These are phyloP conservation scores for Nesoenas mayeri DNA, from an alignment of 2,113 vertebrate species.

Conservation along the genomic window DNA sequence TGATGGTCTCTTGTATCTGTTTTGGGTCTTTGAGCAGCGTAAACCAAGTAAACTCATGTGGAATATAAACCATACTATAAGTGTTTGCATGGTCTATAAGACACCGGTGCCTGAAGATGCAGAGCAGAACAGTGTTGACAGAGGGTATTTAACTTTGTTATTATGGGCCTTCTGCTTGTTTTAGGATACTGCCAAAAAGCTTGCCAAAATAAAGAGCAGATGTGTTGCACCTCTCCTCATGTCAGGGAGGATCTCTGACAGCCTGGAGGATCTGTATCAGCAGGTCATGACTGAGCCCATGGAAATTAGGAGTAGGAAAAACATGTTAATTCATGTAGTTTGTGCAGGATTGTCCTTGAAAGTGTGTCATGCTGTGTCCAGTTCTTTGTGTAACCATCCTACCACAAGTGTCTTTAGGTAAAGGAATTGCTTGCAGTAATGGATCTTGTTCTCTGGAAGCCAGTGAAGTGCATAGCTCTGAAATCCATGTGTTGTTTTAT, in stretches of 20 bases:
- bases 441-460: not conserved
- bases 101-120: not conserved
- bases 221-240: not conserved
- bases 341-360: not conserved
- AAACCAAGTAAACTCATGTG: not conserved
- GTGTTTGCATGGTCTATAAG: not conserved
- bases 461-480: not conserved
- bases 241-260: not conserved
- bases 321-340: not conserved
- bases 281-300: not conserved
- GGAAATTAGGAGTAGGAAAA: not conserved
- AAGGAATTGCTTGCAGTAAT: not conserved
- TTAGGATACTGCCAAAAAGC: not conserved
- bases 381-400: not conserved
- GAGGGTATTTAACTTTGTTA: not conserved
- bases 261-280: not conserved
- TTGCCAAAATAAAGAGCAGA: conserved; percentile 22
- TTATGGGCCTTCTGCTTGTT: not conserved
- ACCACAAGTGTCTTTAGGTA: not conserved
- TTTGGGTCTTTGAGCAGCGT: not conserved
- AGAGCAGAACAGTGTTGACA: not conserved
- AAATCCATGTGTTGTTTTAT: not conserved
- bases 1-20: not conserved
- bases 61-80: not conserved
- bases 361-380: not conserved